Evolutionary conservation across 2,888 invertebrate species (phyloP), one percentile per base, ranked within the genome.

Genomic region (Adela reaumurella): DNA sequence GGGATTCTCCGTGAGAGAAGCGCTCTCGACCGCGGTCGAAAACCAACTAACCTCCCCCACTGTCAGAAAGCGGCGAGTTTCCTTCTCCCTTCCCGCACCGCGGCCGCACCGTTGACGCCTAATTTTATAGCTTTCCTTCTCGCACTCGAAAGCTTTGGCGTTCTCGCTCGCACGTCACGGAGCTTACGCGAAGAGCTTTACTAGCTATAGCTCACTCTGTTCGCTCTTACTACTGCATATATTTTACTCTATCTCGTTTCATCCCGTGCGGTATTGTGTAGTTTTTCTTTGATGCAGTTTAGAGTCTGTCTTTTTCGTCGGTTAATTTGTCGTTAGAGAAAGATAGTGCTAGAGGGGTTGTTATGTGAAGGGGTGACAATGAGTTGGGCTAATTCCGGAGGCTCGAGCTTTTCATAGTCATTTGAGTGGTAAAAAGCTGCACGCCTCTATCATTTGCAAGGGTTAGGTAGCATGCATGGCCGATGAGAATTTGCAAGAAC

Each of bases 231-330:
- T 74, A 76, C 68, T 76, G 77, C 78, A 77, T 78, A 70, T 78
- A 78, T 72, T 74, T 74, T 77, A 70, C 72, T 78, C 78, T 73
- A 78, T 78, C 78, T 76, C 78, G 74, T 78, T 78, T 77, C 70
- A 77, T 77, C 78, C 74, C 72, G 67, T 72, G 74, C 65, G 68
- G 73, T 72, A 74, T 73, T 64, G 70, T 70, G 74, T 76, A 74
- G 73, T 74, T 78, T 77, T 76, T 77, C 74, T 74, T 70, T 73
- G 74, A 76, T 78, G 78, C 78, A 78, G 74, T 76, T 78, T 74
- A 76, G 73, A 72, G 74, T 77, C 76, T 74, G 72, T 70, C 35
- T 35, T 14, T 35, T 35, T 35, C 35, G 35, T 35, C 35, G 24
- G 24, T 35, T 35, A 35, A 35, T 76, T 76, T 49, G 74, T 76